Evolutionary conservation across 2,797 vertebrate genomes (phyloP).

Genomic region (Synaphobranchus kaupii): DNA sequence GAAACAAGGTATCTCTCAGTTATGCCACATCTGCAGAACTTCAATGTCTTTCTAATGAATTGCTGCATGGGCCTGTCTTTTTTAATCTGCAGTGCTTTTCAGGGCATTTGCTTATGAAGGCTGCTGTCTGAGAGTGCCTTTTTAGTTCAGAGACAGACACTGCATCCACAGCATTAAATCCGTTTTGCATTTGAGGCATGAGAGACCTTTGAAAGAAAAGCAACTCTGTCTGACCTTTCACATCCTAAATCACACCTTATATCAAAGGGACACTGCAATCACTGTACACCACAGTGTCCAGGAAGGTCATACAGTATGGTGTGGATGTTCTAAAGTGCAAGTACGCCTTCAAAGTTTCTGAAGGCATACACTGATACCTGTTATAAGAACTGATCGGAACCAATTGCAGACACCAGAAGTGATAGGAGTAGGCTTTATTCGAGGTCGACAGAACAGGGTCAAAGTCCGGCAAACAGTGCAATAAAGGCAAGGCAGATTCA

Average conservation of each 20-base stretch:
- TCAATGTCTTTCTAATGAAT: background rate
- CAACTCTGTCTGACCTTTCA: slow-evolving; percentile 43
- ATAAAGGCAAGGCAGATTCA: too few species aligned
- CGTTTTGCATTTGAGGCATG: slow-evolving; percentile 38
- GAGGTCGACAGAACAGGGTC: too few species aligned
- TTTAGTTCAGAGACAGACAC: background rate
- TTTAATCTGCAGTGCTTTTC: slow-evolving; percentile 10
- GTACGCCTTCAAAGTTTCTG: slow-evolving; percentile 20
- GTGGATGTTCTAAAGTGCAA: background rate
- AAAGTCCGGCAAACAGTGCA: too few species aligned
- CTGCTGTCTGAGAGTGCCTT: slow-evolving; percentile 15
- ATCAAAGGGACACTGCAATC: slow-evolving; percentile 44
- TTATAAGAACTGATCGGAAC: too few species aligned
- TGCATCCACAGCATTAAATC: slow-evolving; percentile 8
- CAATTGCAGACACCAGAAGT: too few species aligned
- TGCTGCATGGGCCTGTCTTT: background rate
- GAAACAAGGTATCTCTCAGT: background rate
- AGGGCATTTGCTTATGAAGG: slow-evolving; percentile 24
- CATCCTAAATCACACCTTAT: slow-evolving; percentile 42
- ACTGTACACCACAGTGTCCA: background rate
- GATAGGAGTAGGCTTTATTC: too few species aligned
- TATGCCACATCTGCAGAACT: slow-evolving; percentile 2
- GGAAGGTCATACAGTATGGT: slow-evolving; percentile 42
- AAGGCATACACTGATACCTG: too few species aligned
- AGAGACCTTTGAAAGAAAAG: slow-evolving; percentile 29